Evolutionary conservation across 2,888 invertebrate species (phyloP).

Genomic region (Lasioglossum marginatum): DNA sequence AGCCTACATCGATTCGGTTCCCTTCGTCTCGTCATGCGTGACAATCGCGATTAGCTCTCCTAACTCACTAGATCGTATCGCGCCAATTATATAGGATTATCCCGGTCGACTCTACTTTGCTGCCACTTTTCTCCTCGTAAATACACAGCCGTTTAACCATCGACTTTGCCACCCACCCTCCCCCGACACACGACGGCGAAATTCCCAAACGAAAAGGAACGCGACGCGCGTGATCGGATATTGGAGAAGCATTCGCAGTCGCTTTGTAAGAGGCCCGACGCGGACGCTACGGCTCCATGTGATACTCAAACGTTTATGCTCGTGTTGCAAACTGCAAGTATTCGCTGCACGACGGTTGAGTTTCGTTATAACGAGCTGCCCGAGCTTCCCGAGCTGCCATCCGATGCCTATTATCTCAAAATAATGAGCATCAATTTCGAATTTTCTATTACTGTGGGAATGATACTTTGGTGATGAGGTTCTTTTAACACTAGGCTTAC

Average conservation of each 20-base stretch:
- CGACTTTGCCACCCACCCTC: slow-evolving; percentile 32
- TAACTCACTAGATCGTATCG: slow-evolving; percentile 49
- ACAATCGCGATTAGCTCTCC: slow-evolving; percentile 51
- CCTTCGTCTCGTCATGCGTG: slow-evolving; percentile 44
- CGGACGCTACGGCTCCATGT: not conserved
- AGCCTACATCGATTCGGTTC: slow-evolving; percentile 42
- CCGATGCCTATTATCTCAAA: not conserved
- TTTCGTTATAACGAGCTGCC: not conserved
- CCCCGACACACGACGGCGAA: not conserved
- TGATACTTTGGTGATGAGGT: not conserved
- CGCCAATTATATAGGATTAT: slow-evolving; percentile 60
- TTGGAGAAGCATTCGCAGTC: not conserved
- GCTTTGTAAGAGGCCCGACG: not conserved
- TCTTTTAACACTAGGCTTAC: not conserved
- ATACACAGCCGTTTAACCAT: slow-evolving; percentile 52
- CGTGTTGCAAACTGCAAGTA: not conserved
- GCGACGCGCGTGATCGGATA: slow-evolving; percentile 6
- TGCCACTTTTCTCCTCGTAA: slow-evolving; percentile 58
- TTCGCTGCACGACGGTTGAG: not conserved
- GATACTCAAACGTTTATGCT: slow-evolving; percentile 14
- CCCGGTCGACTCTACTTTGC: slow-evolving; percentile 49
- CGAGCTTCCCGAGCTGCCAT: not conserved
- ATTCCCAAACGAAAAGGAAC: not conserved
- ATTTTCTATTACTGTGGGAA: not conserved
- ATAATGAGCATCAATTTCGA: not conserved